A percentile compares a stretch with the other conserved stretches of the same genome.
Evolutionary conservation across 2,113 vertebrate species (phyloP).

Genomic region (Mormyrus iriodes): DNA sequence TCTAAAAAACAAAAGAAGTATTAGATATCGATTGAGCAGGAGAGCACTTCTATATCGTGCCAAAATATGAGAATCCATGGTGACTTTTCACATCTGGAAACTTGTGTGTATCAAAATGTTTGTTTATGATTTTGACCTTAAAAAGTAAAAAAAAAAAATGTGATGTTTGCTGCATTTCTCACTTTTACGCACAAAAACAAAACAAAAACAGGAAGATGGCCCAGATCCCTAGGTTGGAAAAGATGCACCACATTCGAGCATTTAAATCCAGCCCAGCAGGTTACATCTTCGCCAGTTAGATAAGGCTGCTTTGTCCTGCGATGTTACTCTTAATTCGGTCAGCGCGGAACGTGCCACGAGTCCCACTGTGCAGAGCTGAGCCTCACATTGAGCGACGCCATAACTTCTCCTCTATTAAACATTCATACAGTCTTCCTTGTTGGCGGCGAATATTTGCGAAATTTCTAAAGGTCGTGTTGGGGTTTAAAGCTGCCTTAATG

Average conservation of each 20-base stretch:
- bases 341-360: not conserved
- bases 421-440: slow-evolving; percentile 50
- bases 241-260: not conserved
- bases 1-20: not conserved
- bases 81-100: not conserved
- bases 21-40: slow-evolving; percentile 6
- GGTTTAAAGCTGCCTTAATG: slow-evolving; percentile 43
- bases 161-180: not conserved
- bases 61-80: not conserved
- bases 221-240: not conserved
- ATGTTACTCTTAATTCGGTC: not conserved
- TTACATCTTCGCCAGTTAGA: not conserved
- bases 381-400: not conserved
- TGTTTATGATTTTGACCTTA: not conserved
- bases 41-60: not conserved
- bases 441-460: slow-evolving; percentile 32
- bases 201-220: not conserved
- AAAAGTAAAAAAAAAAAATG: too few species aligned
- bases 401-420: slow-evolving; percentile 50
- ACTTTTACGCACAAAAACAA: not conserved
- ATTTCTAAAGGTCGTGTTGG: slow-evolving; percentile 39
- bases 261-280: not conserved
- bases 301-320: not conserved
- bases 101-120: not conserved
- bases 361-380: not conserved